phyloP scores from a whole-genome alignment of 2,888 invertebrate genomes.

The Arctia plantaginis region DNA sequence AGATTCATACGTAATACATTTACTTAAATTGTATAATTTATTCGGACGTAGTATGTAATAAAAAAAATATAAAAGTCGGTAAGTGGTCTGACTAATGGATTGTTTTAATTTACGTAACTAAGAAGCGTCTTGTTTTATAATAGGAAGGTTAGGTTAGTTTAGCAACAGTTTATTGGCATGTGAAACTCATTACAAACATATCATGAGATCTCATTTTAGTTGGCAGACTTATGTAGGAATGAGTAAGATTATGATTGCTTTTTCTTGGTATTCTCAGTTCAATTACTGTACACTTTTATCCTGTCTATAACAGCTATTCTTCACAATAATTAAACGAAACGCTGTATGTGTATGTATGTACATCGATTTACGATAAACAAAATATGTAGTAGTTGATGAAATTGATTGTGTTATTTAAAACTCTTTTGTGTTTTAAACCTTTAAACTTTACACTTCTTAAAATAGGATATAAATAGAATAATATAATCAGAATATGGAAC shows the following conservation, averaged over 20 bases:
- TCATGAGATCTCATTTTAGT: background rate
- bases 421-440: too few relatives aligned
- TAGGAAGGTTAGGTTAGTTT: background rate
- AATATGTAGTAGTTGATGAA: too few relatives aligned
- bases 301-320: background rate
- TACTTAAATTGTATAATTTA: background rate
- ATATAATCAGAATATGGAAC: too few relatives aligned
- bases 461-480: too few relatives aligned
- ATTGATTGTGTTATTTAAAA: too few relatives aligned
- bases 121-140: background rate
- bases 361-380: background rate
- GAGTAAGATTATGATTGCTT: conserved; percentile 3
- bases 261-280: conserved; percentile 19
- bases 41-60: background rate
- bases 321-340: background rate
- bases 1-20: background rate
- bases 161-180: background rate
- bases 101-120: background rate
- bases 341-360: background rate
- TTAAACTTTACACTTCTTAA: too few relatives aligned
- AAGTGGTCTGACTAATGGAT: background rate
- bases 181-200: background rate
- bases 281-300: background rate
- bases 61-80: background rate
- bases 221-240: background rate